Evolutionary conservation across 2,888 invertebrate genomes (phyloP).

Genomic region (Eupithecia subumbrata): DNA sequence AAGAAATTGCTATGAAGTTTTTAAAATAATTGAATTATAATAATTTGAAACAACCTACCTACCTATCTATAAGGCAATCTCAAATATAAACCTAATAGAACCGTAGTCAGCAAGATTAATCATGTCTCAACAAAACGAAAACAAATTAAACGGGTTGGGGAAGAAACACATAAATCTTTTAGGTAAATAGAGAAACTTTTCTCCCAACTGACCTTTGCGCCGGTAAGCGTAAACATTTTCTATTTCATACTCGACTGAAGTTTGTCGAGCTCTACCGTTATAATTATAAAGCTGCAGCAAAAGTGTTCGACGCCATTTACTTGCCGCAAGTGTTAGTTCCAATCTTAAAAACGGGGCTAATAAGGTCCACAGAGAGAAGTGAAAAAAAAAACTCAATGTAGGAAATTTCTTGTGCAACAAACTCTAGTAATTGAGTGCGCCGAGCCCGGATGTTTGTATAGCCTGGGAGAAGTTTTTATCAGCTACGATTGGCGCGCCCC

Average conservation of each 20-base stretch:
- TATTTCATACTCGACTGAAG: conserved; percentile 41
- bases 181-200: conserved; percentile 46
- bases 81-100: conserved; percentile 33
- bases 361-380: conserved; percentile 56
- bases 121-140: conserved; percentile 45
- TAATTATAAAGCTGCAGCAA: conserved; percentile 45
- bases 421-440: conserved; percentile 77
- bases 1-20: not conserved
- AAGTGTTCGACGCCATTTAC: conserved; percentile 52
- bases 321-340: conserved; percentile 55
- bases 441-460: conserved; percentile 74
- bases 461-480: conserved; percentile 73
- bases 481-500: conserved; percentile 67
- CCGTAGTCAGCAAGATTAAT: conserved; percentile 42
- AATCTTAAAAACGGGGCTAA: conserved; percentile 57
- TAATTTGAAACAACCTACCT: not conserved
- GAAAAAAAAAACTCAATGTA: conserved; percentile 61
- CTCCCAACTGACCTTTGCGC: conserved; percentile 40
- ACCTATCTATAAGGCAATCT: not conserved
- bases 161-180: conserved; percentile 47
- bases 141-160: conserved; percentile 46
- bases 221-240: conserved; percentile 44
- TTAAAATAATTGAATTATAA: not conserved
- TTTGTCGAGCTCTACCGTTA: conserved; percentile 35
- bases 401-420: conserved; percentile 68